These are phyloP conservation scores for Premnoplex brunnescens DNA, from an alignment of 2,797 vertebrate genomes.

Conservation along the genomic window DNA sequence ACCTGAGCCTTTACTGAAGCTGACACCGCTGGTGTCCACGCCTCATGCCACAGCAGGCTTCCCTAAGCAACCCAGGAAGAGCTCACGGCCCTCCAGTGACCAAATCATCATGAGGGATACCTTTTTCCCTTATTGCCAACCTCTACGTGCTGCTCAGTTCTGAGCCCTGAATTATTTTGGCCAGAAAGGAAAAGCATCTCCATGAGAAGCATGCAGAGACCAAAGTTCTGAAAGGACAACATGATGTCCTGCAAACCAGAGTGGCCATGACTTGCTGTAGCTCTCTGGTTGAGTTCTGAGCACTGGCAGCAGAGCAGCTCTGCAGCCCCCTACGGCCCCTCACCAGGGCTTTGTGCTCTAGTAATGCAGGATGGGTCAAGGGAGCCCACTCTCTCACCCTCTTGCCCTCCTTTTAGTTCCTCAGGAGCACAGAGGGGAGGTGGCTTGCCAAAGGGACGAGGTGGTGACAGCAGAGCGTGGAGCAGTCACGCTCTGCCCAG, in stretches of 20 bases:
- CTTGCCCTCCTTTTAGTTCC: background rate
- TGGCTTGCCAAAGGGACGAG: background rate
- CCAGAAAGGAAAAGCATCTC: background rate
- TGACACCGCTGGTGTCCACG: background rate
- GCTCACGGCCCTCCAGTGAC: background rate
- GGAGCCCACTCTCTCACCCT: background rate
- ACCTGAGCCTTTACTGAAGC: background rate
- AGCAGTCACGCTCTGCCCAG: background rate
- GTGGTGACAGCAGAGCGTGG: background rate
- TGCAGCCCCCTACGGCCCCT: accelerated
- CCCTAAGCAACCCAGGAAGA: background rate
- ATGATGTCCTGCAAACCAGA: accelerated
- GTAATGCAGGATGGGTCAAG: background rate
- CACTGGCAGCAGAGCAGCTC: background rate
- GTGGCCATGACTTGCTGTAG: accelerated
- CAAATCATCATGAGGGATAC: background rate
- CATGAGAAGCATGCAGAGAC: background rate
- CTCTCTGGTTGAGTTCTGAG: accelerated
- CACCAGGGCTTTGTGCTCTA: background rate
- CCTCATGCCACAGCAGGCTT: background rate
- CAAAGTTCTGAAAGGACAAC: background rate
- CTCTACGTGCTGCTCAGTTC: background rate
- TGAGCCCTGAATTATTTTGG: background rate
- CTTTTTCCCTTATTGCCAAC: background rate
- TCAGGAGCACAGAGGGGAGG: background rate